Evolutionary conservation across 30 jellyfish, hydroid and myxozoan species (phyloP), one percentile per base, ranked within the genome.

Genomic region (Haliclystus octoradiatus): DNA sequence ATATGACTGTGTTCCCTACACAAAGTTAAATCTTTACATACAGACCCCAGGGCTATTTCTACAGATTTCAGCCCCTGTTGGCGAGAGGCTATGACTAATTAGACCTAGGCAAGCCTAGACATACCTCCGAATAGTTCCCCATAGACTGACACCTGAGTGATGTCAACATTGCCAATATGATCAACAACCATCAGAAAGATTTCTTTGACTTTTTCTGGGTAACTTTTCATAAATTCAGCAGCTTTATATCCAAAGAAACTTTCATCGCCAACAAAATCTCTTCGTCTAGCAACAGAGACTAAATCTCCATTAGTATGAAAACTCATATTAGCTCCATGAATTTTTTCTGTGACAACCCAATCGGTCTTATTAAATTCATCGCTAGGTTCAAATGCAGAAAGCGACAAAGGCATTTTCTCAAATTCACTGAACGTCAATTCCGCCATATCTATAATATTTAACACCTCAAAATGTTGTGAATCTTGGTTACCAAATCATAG

Each of bases 41-140:
- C n/a, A n/a, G n/a, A n/a, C n/a, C n/a, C n/a, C n/a, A n/a, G n/a
- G n/a, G n/a, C n/a, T n/a, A n/a, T n/a, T n/a, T n/a, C n/a, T n/a
- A n/a, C n/a, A n/a, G n/a, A n/a, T n/a, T n/a, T n/a, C n/a, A n/a
- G n/a, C n/a, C n/a, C n/a, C n/a, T n/a, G n/a, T n/a, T n/a, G n/a
- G n/a, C n/a, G n/a, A n/a, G n/a, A n/a, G n/a, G n/a, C n/a, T n/a
- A n/a, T n/a, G n/a, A n/a, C n/a, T n/a, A n/a, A n/a, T n/a, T n/a
- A n/a, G n/a, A n/a, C n/a, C n/a, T n/a, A n/a, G n/a, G n/a, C n/a
- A n/a, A n/a, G n/a, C n/a, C n/a, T n/a, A n/a, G 30, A 52, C 84
- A 2, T 76, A 88, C 97, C 97, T 50, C 97, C 97, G 61, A 72
- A 88, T 33, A 88, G 34, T 50, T 88, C 97, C 33, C 97, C 97